Evolutionary conservation across 2,797 vertebrate species (phyloP), one percentile per base, ranked within the genome.

Genomic region (Enteromius argenteus): DNA sequence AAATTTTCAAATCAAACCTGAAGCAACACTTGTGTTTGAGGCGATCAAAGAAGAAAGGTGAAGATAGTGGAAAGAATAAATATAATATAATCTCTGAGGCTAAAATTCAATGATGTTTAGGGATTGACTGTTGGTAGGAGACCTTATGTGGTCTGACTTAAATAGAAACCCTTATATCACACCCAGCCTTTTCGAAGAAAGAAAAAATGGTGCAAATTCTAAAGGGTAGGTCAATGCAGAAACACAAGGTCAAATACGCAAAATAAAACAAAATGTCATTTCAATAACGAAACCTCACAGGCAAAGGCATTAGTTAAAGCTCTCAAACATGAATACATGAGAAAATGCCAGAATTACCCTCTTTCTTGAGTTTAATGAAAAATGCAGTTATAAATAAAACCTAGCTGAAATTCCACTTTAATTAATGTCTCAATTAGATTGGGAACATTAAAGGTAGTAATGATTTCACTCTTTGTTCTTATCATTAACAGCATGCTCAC

Each of bases 351-450:
- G 88, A 91, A 90, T 91, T 90, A 82, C 90, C 89, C 27, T 49
- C 90, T 93, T 94, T 90, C 90, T 92, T 89, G 88, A 90, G 60
- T 90, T 91, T 92, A 94, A 93, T 94, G 93, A 94, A 94, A 94
- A 94, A 94, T 92, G 90, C 89, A 93, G 92, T 94, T 93, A 94
- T 94, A 94, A 94, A 95, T 94, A 94, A 94, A 92, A 92, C 91
- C 92, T 93, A 79, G 93, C 91, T 87, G 93, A 92, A 90, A 44
- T 92, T 94, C 90, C 85, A 89, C 92, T 94, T 93, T 94, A 95
- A 95, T 95, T 93, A 95, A 95, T 95, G 92, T 92, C 92, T 95
- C 93, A 94, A 95, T 95, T 95, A 95, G 93, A 95, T 93, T 93
- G 91, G 93, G 93, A 95, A 94, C 94, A 95, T 95, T 95, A 95